A percentile compares a stretch with the other conserved stretches of the same genome.
These are phyloP conservation scores for Coelogynopora nodosa DNA, from an alignment of 2,888 invertebrate genomes.

Conservation along the genomic window DNA sequence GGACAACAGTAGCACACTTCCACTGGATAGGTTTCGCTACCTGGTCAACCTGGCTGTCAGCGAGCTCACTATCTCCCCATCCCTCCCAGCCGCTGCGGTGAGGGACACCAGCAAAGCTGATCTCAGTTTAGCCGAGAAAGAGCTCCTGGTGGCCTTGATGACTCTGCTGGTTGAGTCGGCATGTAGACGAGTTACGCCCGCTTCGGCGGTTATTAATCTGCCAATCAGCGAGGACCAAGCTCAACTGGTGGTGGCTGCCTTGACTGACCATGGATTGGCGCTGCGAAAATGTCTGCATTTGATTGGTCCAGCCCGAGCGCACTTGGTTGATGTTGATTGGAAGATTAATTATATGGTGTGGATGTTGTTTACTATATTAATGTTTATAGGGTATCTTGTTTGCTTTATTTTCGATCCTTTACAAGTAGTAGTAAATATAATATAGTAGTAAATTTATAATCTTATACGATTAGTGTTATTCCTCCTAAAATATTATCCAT, in stretches of 20 bases:
- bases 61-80: neutral
- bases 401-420: too few relatives aligned
- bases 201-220: neutral
- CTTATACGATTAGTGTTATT: too few relatives aligned
- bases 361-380: too few relatives aligned
- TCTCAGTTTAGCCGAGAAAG: neutral
- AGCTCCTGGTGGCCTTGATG: neutral
- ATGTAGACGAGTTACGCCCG: neutral
- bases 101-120: neutral
- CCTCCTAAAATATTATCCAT: too few relatives aligned
- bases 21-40: neutral
- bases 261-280: neutral
- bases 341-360: conserved; percentile 8
- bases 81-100: neutral
- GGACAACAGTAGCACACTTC: neutral
- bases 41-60: neutral
- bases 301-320: neutral
- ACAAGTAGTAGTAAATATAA: too few relatives aligned
- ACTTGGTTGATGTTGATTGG: neutral
- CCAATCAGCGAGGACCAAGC: neutral
- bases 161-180: neutral
- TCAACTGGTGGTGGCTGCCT: neutral
- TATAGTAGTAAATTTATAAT: too few relatives aligned
- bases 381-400: too few relatives aligned
- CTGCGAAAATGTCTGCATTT: neutral